Conservation (phyloP, 2,113 vertebrate genomes). For the Scomber colias region DNA sequence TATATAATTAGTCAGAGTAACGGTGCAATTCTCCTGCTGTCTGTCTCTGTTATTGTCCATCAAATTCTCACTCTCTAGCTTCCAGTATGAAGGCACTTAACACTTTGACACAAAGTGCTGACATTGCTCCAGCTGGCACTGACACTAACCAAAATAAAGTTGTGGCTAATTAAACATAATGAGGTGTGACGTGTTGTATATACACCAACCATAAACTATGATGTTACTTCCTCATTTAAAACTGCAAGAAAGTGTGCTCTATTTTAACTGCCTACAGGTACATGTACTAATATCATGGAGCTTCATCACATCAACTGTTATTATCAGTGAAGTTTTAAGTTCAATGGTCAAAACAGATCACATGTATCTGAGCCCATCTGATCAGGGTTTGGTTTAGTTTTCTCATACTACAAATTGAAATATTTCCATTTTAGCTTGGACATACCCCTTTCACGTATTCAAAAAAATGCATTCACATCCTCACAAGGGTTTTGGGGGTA, state of each 20-base stretch:
- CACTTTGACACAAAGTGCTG: neutral
- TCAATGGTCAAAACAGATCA: neutral
- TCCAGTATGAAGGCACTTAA: conserved; percentile 27
- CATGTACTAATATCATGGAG: neutral
- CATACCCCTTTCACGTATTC: too few relatives aligned
- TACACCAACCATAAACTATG: neutral
- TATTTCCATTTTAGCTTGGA: too few relatives aligned
- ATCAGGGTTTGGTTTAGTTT: too few relatives aligned
- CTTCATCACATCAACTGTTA: neutral
- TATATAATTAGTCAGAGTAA: conserved; percentile 59
- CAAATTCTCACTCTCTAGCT: conserved; percentile 34
- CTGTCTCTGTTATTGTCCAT: conserved; percentile 48
- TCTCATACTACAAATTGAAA: too few relatives aligned
- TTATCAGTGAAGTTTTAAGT: neutral
- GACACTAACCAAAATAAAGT: neutral
- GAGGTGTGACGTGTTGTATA: neutral
- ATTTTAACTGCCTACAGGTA: too few relatives aligned
- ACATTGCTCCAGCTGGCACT: neutral
- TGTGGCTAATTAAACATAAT: conserved; percentile 27
- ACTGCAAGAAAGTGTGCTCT: too few relatives aligned
- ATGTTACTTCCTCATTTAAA: too few relatives aligned
- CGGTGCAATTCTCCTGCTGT: conserved; percentile 39
- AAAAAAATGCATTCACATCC: too few relatives aligned
- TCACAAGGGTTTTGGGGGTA: too few relatives aligned
- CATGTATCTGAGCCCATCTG: too few relatives aligned